Evolutionary conservation across 2,888 invertebrate genomes (phyloP).

Genomic region (Taenaris catops): DNA sequence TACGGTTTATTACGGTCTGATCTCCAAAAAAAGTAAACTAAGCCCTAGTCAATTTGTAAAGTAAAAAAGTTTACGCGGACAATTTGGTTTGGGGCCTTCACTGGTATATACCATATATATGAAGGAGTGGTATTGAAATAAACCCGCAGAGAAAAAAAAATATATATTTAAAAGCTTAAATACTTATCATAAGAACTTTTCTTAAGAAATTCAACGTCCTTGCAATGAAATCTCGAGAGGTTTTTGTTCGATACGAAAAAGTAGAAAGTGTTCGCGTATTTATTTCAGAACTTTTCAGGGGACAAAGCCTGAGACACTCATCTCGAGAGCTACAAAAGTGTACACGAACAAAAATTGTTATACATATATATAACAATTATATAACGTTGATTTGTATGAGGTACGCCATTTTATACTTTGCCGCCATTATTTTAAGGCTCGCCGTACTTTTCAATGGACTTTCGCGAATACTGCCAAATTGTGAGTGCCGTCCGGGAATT

Average conservation of each 20-base stretch:
- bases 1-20: too few relatives aligned
- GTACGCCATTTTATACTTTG: slow-evolving; percentile 40
- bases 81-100: too few relatives aligned
- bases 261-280: slow-evolving; percentile 23
- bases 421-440: slow-evolving; percentile 11
- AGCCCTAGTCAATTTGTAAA: too few relatives aligned
- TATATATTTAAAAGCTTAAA: slow-evolving; percentile 1
- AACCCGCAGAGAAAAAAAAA: too few relatives aligned
- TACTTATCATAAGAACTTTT: slow-evolving; percentile 6
- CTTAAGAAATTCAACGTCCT: slow-evolving; percentile 8
- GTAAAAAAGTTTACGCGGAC: too few relatives aligned
- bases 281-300: slow-evolving; percentile 29
- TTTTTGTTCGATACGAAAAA: slow-evolving; percentile 24
- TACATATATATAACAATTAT: slow-evolving; percentile 24
- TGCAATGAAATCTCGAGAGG: slow-evolving; percentile 17
- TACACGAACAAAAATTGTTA: slow-evolving; percentile 44
- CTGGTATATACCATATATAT: too few relatives aligned
- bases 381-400: slow-evolving; percentile 1
- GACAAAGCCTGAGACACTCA: slow-evolving; percentile 52
- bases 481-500: slow-evolving; percentile 9
- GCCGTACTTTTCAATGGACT: slow-evolving; percentile 7
- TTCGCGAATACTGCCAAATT: slow-evolving; percentile 11
- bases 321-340: slow-evolving; percentile 52
- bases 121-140: too few relatives aligned
- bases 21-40: too few relatives aligned